phyloP scores from a whole-genome alignment of 1,140 invertebrate species.

The Ephestia elutella region DNA sequence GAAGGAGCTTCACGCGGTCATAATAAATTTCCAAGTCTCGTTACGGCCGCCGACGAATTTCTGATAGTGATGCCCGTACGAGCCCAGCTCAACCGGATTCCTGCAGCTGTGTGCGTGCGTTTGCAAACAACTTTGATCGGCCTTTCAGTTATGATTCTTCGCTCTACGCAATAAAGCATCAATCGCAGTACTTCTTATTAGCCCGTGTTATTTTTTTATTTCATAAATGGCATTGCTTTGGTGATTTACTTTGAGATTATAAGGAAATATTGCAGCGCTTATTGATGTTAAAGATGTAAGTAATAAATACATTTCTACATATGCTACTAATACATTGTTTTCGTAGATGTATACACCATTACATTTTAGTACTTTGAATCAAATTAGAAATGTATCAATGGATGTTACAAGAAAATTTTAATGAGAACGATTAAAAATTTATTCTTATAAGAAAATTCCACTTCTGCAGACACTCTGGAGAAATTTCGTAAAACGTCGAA shows the following conservation, averaged over 20 bases:
- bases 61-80: slow-evolving; percentile 35
- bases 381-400: too few species aligned
- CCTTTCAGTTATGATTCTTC: slow-evolving; percentile 25
- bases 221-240: slow-evolving; percentile 23
- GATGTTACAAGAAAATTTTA: too few species aligned
- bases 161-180: slow-evolving; percentile 21
- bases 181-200: slow-evolving; percentile 10
- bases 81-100: slow-evolving; percentile 30
- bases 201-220: slow-evolving; percentile 22
- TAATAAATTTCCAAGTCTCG: slow-evolving; percentile 41
- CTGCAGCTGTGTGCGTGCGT: slow-evolving; percentile 22
- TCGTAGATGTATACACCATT: too few species aligned
- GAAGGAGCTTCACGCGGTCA: slow-evolving; percentile 30
- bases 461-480: background rate
- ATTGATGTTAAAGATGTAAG: slow-evolving; percentile 3
- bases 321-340: too few species aligned
- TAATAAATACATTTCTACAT: too few species aligned
- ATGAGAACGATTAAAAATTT: too few species aligned
- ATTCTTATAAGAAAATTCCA: background rate
- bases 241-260: slow-evolving; percentile 2
- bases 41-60: slow-evolving; percentile 32
- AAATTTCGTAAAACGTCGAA: background rate
- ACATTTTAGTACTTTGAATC: too few species aligned
- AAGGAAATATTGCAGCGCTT: slow-evolving; percentile 3
- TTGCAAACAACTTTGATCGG: background rate